Base-by-base conservation (phyloP, 2,797 vertebrate genomes). In the Acipenser ruthenus region DNA sequence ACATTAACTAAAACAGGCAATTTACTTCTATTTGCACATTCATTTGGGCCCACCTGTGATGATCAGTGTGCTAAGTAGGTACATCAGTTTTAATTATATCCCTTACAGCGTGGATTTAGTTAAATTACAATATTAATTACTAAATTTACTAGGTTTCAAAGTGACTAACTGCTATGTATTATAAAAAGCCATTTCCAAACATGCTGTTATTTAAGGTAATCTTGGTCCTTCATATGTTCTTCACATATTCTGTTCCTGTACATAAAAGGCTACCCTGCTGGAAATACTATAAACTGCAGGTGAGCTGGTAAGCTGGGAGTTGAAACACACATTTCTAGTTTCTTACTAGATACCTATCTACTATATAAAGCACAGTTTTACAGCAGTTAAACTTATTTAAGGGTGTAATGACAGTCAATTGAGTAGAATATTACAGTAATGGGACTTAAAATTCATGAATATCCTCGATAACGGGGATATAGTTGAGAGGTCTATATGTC, bases 1-100 rank as follows among this genome's bases (percentile, higher is more conserved):
- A 91, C 90, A 94, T 92, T 94, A 92, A 92, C 87, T 75, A 93
- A 95, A 95, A 93, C 85, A 87, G 81, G 88, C 86, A 90, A 91
- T 91, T 90, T 89, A 87, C 87, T 89, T 86, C 89, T 83, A 89
- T 90, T 90, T 90, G 85, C 86, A 81, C 83, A 90, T 91, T 91
- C 90, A 91, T 86, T 84, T 84, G 82, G 82, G 82, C 86, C 87
- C 90, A 91, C 90, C 90, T 91, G 90, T 89, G 89, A 90, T 90
- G 88, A 89, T 89, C 89, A 87, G 87, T 82, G 88, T 88, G 84
- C 86, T 90, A 90, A 90, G 89, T 90, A 90, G 89, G 86, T 88
- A 87, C 89, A 92, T 92, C 90, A 88, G 89, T 92, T 91, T 89
- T 91, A 91, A 91, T 92, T 91, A 91, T 87, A 76, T 85, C 83